phyloP scores from a whole-genome alignment of 2,113 vertebrate genomes.

The Catharus minimus region DNA sequence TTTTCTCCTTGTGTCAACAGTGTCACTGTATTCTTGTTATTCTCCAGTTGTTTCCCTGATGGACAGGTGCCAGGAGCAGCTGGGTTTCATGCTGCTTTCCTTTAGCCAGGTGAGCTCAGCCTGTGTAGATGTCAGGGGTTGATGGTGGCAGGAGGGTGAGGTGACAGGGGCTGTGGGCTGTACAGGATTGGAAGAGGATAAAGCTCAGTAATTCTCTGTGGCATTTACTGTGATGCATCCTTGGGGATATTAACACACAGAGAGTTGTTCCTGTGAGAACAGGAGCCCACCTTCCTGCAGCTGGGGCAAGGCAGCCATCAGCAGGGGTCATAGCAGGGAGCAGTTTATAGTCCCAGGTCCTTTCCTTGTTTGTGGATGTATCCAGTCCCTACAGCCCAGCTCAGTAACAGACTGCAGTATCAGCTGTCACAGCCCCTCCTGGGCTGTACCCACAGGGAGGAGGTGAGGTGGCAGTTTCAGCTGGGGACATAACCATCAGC shows the following conservation, averaged over 20 bases:
- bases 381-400: not conserved
- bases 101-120: not conserved
- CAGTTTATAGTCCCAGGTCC: not conserved
- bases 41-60: not conserved
- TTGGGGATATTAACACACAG: not conserved
- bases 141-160: not conserved
- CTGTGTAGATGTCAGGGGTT: not conserved
- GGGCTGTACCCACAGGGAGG: accelerated
- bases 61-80: not conserved
- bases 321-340: not conserved
- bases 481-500: not conserved
- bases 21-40: accelerated
- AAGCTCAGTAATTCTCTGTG: not conserved
- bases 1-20: not conserved
- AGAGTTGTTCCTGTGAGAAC: not conserved
- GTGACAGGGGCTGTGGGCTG: not conserved
- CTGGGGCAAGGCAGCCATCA: not conserved
- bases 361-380: not conserved
- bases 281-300: not conserved
- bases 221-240: not conserved
- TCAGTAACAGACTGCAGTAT: not conserved
- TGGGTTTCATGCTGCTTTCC: not conserved
- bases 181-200: not conserved
- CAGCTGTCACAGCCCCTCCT: not conserved
- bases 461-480: not conserved